Base-by-base conservation (phyloP, 2,113 vertebrate genomes). In the Calypte anna region DNA sequence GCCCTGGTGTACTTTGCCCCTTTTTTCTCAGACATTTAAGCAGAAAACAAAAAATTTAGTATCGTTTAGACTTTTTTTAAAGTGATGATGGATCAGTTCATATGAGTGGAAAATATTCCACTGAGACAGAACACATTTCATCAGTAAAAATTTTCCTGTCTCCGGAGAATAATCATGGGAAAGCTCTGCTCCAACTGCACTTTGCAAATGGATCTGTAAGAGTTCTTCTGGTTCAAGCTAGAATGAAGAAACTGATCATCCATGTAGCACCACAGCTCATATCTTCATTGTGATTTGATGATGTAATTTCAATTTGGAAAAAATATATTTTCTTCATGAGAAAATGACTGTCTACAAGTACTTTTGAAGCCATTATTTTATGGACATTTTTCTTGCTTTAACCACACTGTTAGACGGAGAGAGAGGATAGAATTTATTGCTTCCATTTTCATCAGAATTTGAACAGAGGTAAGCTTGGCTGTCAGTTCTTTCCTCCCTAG, bases 291-390 rank as follows among this genome's bases (percentile, higher is more conserved):
- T 48, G 94, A 77, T 85, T 67, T 92, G 43, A 97, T n/a, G 30
- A 63, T 62, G 43, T 55, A 70, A 92, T 76, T 92, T 82, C 64
- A 82, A 96, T 91, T 86, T 5, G 70, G 40, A 73, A 93, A 85
- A 91, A 73, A 50, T 30, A 48, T 67, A 2, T 78, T 96, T 91
- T 81, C 36, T 84, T 82, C 55, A 44, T 88, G 93, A 95, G 30
- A 7, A 82, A 86, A 90, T 50, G 5, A 64, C 44, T 86, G 50
- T 88, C 86, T 95, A 78, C 86, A 94, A 94, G 44, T 58, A 82
- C 23, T 20, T 10, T 59, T 48, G 81, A 89, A 75, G 22, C 4
- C 36, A 31, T 3, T 54, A 51, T 67, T 69, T 68, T 2, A 62
- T 69, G 12, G 38, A 38, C 6, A 4, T 23, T 82, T 91, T 51